Evolutionary conservation across 2,113 vertebrate species (phyloP).

Genomic region (Charadrius vociferus): DNA sequence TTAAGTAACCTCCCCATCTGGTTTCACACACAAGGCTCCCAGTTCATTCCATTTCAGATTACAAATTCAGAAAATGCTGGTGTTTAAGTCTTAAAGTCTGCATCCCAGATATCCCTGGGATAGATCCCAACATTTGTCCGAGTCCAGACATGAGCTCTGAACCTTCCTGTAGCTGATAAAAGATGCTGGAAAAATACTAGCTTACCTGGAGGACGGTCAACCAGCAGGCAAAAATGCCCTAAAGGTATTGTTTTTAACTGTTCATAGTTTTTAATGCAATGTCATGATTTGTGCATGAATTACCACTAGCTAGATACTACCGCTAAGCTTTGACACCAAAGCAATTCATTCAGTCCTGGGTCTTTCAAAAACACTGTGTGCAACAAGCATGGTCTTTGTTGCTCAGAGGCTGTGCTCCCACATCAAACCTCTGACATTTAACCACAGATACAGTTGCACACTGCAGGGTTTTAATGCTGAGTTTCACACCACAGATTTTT

Average conservation of each 20-base stretch:
- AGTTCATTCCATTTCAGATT: neutral
- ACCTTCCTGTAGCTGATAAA: neutral
- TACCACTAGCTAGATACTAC: neutral
- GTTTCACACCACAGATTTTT: neutral
- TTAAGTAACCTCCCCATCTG: neutral
- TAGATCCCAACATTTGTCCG: neutral
- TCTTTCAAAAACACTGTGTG: neutral
- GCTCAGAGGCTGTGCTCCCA: neutral
- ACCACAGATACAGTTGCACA: neutral
- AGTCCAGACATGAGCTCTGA: neutral
- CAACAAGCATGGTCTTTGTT: neutral
- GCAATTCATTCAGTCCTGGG: rapidly evolving
- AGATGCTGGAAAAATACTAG: neutral
- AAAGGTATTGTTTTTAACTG: neutral
- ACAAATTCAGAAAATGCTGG: neutral
- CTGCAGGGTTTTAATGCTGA: neutral
- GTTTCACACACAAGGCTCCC: neutral
- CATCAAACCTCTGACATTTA: neutral
- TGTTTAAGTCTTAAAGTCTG: neutral
- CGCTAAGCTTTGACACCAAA: neutral
- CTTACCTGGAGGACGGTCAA: neutral
- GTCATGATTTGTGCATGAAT: neutral
- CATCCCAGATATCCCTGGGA: neutral
- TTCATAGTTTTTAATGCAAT: neutral
- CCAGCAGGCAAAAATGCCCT: neutral